Evolutionary conservation across 1,140 invertebrate genomes (phyloP).

Genomic region (Stenopsyche tienmushanensis): DNA sequence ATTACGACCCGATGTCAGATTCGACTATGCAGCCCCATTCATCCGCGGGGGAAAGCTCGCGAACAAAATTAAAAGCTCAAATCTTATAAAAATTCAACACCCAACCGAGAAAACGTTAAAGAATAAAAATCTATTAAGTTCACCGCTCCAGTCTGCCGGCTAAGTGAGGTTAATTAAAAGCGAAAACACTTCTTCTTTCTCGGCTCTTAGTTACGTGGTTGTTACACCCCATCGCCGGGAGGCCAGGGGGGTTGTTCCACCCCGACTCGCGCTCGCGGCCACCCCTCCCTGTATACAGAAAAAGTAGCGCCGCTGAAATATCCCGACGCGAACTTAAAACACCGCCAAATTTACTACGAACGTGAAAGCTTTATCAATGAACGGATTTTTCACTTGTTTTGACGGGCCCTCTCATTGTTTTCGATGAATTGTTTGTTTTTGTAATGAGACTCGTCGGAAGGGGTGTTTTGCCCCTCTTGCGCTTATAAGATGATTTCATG

Average conservation of each 20-base stretch:
- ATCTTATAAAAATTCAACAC: slow-evolving; percentile 39
- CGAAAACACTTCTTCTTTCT: slow-evolving; percentile 42
- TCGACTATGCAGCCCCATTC: not conserved
- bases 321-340: slow-evolving; percentile 16
- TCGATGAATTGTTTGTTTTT: slow-evolving; percentile 23
- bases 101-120: slow-evolving; percentile 31
- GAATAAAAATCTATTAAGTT: slow-evolving; percentile 43
- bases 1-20: not conserved
- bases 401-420: slow-evolving; percentile 12
- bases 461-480: too few relatives aligned
- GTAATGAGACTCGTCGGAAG: slow-evolving; percentile 14
- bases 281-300: slow-evolving; percentile 15
- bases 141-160: slow-evolving; percentile 37
- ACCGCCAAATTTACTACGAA: slow-evolving; percentile 37
- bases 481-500: too few relatives aligned
- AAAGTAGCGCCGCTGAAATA: slow-evolving; percentile 34
- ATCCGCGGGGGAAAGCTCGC: slow-evolving; percentile 12
- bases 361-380: slow-evolving; percentile 39
- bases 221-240: slow-evolving; percentile 15
- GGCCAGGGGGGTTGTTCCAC: slow-evolving; percentile 1
- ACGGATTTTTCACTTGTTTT: slow-evolving; percentile 34
- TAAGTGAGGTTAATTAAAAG: slow-evolving; percentile 44
- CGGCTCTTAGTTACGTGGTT: slow-evolving; percentile 38
- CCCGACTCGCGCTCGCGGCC: too few relatives aligned
- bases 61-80: slow-evolving; percentile 37